Conservation (phyloP, 1,140 invertebrate genomes). For the Conus betulinus region DNA sequence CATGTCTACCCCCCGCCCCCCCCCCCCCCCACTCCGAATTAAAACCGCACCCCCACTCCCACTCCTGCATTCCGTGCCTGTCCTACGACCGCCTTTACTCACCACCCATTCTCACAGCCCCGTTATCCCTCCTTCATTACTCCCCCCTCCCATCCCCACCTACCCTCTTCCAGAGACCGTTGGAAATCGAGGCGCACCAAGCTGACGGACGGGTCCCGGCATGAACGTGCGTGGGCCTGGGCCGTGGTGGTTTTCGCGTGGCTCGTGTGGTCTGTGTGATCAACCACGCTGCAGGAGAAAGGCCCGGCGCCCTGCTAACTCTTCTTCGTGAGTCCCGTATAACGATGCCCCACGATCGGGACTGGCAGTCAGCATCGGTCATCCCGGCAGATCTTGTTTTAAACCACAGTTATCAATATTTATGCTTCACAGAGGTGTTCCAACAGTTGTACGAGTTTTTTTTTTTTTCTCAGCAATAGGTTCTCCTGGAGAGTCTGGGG, state of each 20-base stretch:
- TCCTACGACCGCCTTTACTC: too few relatives aligned
- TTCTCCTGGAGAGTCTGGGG: too few relatives aligned
- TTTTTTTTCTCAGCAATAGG: too few relatives aligned
- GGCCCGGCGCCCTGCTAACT: slow-evolving; percentile 74
- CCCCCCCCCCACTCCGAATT: too few relatives aligned
- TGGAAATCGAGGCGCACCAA: slow-evolving; percentile 33
- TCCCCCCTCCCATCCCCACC: not conserved
- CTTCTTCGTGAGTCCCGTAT: slow-evolving; percentile 76
- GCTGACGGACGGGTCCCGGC: slow-evolving; percentile 51
- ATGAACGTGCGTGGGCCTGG: slow-evolving; percentile 75
- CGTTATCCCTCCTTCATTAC: not conserved
- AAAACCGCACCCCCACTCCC: too few relatives aligned
- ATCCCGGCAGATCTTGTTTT: slow-evolving; percentile 67
- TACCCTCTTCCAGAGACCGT: not conserved
- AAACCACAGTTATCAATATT: too few relatives aligned
- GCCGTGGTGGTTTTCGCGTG: slow-evolving; percentile 77
- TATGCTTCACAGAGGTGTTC: too few relatives aligned
- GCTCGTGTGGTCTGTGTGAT: slow-evolving; percentile 77
- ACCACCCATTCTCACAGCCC: too few relatives aligned
- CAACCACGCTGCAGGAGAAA: slow-evolving; percentile 69
- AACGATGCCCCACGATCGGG: slow-evolving; percentile 77
- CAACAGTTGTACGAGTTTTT: too few relatives aligned
- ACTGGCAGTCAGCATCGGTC: slow-evolving; percentile 68
- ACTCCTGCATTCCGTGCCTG: too few relatives aligned
- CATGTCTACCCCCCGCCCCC: too few relatives aligned